Base-by-base conservation (phyloP, 2,888 invertebrate genomes). In the Cataglyphis rosenhaueri region DNA sequence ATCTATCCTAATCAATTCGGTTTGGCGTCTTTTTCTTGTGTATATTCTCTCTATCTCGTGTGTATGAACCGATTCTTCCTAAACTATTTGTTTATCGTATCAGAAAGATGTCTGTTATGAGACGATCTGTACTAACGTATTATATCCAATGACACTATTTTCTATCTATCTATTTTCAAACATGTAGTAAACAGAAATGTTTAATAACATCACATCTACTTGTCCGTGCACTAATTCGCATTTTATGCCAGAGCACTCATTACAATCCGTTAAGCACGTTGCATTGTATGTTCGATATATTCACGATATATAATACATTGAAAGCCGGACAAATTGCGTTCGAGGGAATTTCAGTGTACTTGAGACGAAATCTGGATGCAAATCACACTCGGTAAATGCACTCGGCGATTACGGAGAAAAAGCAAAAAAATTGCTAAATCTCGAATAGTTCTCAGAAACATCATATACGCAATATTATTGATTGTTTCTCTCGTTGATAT, bases 111-210 rank as follows among this genome's bases (percentile, higher is more conserved):
- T 25, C 10, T 41, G 15, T 29, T 38, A 66, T n/a, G 55, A 65
- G 18, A 48, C 81, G 62, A 35, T 48, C 38, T 55, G 48, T 29
- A 71, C 59, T 57, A 52, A 74, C 85, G 6, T 59, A 81, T 73
- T 81, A 82, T 73, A 84, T 82, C 79, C 29, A 71, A 71, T 64
- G 76, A 6, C 65, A 25, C 25, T 2, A 2, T 82, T 64, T 86
- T 82, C 61, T 79, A 38, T 52, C 84, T 64, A 86, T 82, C 64
- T 79, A 38, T 52, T 64, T 38, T 44, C 78, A 70, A 68, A 57
- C 68, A 21, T 18, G 35, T 25, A 35, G 32, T 32, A 44, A 21
- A 75, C 44, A 12, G 35, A 25, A 21, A 12, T 25, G 59, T 78
- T 78, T 35, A 44, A 35, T 25, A 59, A 78, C 44, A 59, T 78